Evolutionary conservation across 2,888 invertebrate genomes (phyloP).

Genomic region (Flexamia atlantica): DNA sequence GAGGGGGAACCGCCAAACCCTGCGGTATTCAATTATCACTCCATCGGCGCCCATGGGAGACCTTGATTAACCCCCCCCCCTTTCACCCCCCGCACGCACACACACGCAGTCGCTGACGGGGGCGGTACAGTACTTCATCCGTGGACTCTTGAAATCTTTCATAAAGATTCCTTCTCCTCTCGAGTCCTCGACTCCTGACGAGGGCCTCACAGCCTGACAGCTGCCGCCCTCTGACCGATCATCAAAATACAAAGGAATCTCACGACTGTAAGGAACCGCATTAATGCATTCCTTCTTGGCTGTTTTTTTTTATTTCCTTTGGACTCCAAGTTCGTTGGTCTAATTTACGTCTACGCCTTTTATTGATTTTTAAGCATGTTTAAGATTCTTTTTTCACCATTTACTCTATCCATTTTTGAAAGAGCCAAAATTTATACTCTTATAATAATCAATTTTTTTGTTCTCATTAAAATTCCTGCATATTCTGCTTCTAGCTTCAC

Average conservation of each 20-base stretch:
- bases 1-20: neutral
- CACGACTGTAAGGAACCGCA: neutral
- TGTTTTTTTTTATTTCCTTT: neutral
- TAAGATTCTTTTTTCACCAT: too few relatives aligned
- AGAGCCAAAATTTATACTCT: too few relatives aligned
- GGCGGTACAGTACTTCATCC: conserved; percentile 3
- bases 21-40: conserved; percentile 28
- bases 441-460: too few relatives aligned
- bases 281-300: neutral
- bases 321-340: too few relatives aligned
- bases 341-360: too few relatives aligned
- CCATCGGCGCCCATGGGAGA: conserved; percentile 19
- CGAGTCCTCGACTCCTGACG: neutral
- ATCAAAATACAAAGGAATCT: conserved; percentile 8
- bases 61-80: conserved; percentile 6
- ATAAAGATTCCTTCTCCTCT: conserved; percentile 1
- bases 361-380: too few relatives aligned
- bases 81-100: neutral
- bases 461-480: too few relatives aligned
- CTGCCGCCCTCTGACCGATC: neutral
- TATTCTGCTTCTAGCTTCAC: too few relatives aligned
- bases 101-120: conserved; percentile 3
- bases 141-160: neutral
- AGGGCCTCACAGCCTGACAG: neutral
- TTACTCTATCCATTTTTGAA: too few relatives aligned